phyloP scores from a whole-genome alignment of 2,888 invertebrate species.

The Nasonia oneida region DNA sequence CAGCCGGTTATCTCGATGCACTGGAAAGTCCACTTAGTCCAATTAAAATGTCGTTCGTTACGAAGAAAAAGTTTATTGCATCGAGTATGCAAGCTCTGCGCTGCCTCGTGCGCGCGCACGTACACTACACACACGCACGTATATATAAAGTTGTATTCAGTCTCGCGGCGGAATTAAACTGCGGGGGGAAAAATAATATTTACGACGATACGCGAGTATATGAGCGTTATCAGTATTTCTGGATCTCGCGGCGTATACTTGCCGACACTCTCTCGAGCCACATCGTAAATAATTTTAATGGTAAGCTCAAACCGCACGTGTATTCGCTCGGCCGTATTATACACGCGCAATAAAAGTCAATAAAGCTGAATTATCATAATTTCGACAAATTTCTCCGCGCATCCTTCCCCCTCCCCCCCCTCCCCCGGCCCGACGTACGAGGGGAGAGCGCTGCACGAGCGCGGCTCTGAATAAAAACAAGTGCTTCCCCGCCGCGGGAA shows the following conservation, averaged over 20 bases:
- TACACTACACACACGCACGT: not conserved
- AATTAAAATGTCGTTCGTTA: slow-evolving; percentile 3
- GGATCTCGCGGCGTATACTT: slow-evolving; percentile 22
- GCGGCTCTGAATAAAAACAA: not conserved
- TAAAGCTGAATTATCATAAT: not conserved
- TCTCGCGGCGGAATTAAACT: not conserved
- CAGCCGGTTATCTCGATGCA: not conserved
- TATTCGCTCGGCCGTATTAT: not conserved
- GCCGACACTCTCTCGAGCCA: not conserved
- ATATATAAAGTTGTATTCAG: slow-evolving; percentile 7
- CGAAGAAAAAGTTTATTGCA: not conserved
- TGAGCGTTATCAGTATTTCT: slow-evolving; percentile 42
- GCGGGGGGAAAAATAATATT: slow-evolving; percentile 22
- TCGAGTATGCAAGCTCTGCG: not conserved
- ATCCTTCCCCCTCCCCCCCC: too few species aligned
- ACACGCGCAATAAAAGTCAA: not conserved
- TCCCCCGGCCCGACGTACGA: too few species aligned
- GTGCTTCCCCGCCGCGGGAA: slow-evolving; percentile 5
- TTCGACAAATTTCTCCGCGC: not conserved
- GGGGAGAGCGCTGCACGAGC: not conserved
- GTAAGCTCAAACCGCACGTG: not conserved
- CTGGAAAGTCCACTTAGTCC: not conserved
- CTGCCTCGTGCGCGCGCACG: too few species aligned
- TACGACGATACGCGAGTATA: slow-evolving; percentile 8
- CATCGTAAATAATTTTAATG: slow-evolving; percentile 46